phyloP scores from a whole-genome alignment of 2,888 invertebrate species.

The Steromphala cineraria region DNA sequence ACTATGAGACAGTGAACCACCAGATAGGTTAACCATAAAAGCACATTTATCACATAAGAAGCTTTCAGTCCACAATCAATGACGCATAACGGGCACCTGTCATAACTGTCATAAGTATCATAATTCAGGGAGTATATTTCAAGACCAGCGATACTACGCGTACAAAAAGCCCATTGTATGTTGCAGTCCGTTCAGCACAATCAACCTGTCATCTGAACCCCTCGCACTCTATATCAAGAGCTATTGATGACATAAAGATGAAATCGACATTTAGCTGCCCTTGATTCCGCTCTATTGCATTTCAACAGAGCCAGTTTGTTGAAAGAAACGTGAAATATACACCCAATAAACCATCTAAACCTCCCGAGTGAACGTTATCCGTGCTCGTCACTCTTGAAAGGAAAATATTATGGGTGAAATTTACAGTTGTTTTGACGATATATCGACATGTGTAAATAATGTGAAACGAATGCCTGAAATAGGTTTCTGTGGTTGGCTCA shows the following conservation, averaged over 20 bases:
- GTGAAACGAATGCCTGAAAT: too few relatives aligned
- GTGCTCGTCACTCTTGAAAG: not conserved
- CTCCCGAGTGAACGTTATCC: not conserved
- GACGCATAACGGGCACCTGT: not conserved
- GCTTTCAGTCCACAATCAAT: not conserved
- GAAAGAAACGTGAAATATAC: not conserved
- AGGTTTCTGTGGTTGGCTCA: too few relatives aligned
- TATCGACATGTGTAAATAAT: not conserved
- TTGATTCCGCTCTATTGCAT: not conserved
- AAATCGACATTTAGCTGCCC: not conserved
- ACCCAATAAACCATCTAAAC: not conserved
- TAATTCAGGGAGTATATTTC: not conserved
- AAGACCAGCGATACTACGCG: not conserved
- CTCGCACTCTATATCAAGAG: not conserved
- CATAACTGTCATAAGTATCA: not conserved
- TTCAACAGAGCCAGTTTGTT: not conserved
- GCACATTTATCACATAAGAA: not conserved
- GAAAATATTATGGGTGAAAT: not conserved
- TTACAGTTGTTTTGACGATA: not conserved
- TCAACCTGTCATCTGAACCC: not conserved
- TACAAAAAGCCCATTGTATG: not conserved
- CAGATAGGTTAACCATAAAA: too few relatives aligned
- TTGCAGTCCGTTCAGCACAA: not conserved
- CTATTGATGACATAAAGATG: conserved; percentile 4
- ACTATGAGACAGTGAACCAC: too few relatives aligned